phyloP scores from a whole-genome alignment of 2,888 invertebrate genomes.

The Morinoia aosen region DNA sequence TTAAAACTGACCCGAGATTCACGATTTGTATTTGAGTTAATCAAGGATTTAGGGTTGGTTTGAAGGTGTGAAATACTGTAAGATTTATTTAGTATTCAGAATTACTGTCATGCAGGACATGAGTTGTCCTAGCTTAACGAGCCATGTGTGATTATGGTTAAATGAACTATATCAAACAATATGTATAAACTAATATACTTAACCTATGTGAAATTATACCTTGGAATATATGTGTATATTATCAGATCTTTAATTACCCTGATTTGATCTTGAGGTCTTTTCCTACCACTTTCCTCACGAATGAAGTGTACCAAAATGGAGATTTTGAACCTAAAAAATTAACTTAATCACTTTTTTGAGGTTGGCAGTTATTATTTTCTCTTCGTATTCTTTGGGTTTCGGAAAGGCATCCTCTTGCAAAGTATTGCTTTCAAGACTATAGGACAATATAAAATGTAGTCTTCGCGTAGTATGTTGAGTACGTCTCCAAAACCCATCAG shows the following conservation, averaged over 20 bases:
- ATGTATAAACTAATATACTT: conserved; percentile 50
- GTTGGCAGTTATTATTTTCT: neutral
- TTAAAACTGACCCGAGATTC: neutral
- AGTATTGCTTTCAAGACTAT: too few species aligned
- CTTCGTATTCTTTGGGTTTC: neutral
- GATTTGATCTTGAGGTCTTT: neutral
- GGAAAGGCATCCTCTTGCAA: neutral
- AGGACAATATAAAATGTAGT: too few species aligned
- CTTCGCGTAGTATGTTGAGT: too few species aligned
- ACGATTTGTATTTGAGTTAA: neutral
- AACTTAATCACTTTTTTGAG: neutral
- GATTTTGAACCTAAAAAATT: neutral
- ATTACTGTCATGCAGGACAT: neutral
- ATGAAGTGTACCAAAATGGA: neutral
- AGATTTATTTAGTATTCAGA: neutral
- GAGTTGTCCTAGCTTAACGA: conserved; percentile 6
- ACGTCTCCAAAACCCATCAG: too few species aligned
- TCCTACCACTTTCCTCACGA: neutral
- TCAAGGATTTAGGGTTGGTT: neutral
- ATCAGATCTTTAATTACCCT: neutral
- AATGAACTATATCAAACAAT: conserved; percentile 50
- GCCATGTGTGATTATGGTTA: conserved; percentile 37
- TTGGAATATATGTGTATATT: conserved; percentile 51
- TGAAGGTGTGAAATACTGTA: neutral
- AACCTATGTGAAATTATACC: conserved; percentile 51